phyloP scores from a whole-genome alignment of 2,797 vertebrate species.

The Sarcoramphus papa region DNA sequence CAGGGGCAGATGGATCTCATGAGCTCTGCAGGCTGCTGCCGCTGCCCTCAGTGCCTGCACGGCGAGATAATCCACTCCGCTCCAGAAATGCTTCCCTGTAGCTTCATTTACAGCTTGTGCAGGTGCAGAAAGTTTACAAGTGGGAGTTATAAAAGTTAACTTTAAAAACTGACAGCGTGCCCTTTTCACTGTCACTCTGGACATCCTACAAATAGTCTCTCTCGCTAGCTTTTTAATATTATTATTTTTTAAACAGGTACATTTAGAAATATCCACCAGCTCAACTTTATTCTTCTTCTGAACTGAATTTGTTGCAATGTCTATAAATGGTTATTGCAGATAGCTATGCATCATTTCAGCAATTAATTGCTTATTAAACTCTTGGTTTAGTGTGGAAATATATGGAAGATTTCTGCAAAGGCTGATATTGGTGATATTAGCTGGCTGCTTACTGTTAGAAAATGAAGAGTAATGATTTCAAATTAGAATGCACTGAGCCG shows the following conservation, averaged over 20 bases:
- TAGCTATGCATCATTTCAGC: conserved; percentile 34
- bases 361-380: conserved; percentile 51
- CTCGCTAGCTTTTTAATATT: not conserved
- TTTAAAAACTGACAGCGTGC: not conserved
- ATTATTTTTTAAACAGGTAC: not conserved
- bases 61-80: accelerated
- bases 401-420: not conserved
- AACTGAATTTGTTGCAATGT: not conserved
- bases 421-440: not conserved
- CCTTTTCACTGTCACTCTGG: not conserved
- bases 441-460: not conserved
- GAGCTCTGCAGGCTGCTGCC: not conserved
- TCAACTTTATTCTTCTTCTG: not conserved
- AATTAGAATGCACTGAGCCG: not conserved
- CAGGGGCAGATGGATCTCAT: accelerated
- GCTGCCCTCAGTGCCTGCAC: no score
- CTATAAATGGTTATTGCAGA: not conserved
- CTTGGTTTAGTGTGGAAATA: not conserved
- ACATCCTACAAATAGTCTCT: not conserved
- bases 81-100: not conserved
- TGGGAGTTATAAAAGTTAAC: not conserved
- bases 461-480: not conserved
- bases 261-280: not conserved
- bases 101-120: not conserved
- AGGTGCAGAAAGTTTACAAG: not conserved